phyloP scores from a whole-genome alignment of 2,888 invertebrate species.

The Ophion obscuratus region DNA sequence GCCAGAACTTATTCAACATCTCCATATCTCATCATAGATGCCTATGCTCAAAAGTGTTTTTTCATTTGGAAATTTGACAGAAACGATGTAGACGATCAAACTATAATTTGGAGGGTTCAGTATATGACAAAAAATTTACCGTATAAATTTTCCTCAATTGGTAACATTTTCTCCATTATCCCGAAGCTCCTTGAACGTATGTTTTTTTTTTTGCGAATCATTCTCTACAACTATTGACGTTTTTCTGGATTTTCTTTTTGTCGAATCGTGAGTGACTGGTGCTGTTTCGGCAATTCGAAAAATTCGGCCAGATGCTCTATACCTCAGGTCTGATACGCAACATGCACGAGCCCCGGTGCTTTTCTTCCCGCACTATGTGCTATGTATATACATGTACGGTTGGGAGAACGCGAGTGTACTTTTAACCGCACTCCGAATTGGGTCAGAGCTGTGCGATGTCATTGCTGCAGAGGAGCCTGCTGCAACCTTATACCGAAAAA shows the following conservation, averaged over 20 bases:
- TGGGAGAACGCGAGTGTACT: constrained; percentile 27
- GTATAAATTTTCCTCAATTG: no score
- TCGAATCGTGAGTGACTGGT: constrained; percentile 15
- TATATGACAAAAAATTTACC: no score
- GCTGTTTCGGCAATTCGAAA: constrained; percentile 12
- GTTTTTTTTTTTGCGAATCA: neutral
- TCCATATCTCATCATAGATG: no score
- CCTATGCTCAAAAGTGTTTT: no score
- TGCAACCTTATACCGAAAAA: constrained; percentile 21
- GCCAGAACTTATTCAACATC: no score
- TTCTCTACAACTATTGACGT: neutral
- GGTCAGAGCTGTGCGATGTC: constrained; percentile 48
- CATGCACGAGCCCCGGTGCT: neutral
- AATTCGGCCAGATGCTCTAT: constrained; percentile 9
- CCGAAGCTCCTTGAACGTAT: neutral
- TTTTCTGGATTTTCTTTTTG: neutral
- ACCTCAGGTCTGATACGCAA: neutral
- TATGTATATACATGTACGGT: neutral
- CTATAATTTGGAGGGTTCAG: no score
- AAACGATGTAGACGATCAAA: no score
- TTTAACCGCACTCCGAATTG: constrained; percentile 52
- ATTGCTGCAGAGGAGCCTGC: constrained; percentile 10
- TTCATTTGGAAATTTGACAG: no score
- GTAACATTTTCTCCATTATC: no score
- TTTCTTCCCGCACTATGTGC: constrained; percentile 24